Percentiles rank a stretch among this genome's conserved stretches.
Evolutionary conservation across 2,797 vertebrate species (phyloP).

Genomic region (Acanthiza pusilla): DNA sequence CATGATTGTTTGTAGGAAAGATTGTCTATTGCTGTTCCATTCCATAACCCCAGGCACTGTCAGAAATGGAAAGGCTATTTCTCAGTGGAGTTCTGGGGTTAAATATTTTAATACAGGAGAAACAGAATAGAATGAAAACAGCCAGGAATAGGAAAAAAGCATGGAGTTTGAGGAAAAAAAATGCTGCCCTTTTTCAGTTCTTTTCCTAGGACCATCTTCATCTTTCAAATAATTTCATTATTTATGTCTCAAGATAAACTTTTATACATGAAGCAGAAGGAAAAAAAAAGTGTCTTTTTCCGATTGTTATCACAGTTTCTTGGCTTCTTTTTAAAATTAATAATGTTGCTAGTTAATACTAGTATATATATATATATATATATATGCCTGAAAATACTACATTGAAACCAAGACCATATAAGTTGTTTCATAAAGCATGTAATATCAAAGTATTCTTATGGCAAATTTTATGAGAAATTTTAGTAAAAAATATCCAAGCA

Average conservation of each 20-base stretch:
- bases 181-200: not conserved
- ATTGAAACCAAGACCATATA: not conserved
- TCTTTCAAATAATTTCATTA: not conserved
- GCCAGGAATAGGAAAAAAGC: not conserved
- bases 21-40: not conserved
- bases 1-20: not conserved
- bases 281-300: not conserved
- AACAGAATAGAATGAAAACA: not conserved
- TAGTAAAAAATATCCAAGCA: not conserved
- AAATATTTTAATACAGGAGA: not conserved
- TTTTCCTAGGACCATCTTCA: not conserved
- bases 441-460: not conserved
- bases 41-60: not conserved
- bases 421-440: not conserved
- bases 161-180: not conserved
- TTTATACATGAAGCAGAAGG: not conserved
- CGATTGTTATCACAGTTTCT: not conserved
- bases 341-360: not conserved
- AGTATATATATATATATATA: too few relatives aligned
- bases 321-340: not conserved
- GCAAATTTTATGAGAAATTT: not conserved
- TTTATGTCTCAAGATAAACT: not conserved
- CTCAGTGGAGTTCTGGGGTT: not conserved
- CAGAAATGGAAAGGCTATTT: conserved; percentile 1
- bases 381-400: not conserved